phyloP scores from a whole-genome alignment of 53 echinoderm and acorn worm genomes.

The Temnopleurus reevesii region DNA sequence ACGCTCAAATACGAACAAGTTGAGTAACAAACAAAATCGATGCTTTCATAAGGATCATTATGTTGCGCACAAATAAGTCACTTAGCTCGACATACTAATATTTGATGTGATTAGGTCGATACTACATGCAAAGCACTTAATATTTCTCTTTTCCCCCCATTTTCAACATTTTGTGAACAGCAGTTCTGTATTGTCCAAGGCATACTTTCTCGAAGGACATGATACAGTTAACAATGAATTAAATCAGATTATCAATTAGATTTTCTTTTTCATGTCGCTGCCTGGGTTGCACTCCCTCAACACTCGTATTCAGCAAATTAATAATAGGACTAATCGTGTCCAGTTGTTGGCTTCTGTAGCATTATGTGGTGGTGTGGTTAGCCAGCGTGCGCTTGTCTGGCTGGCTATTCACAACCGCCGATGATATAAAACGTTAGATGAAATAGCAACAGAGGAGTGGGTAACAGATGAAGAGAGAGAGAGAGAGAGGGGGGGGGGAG shows the following conservation, averaged over 20 bases:
- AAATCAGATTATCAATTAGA: slow-evolving; percentile 37
- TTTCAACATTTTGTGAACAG: neutral
- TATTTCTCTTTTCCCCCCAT: neutral
- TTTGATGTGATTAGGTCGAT: neutral
- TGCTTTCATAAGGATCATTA: neutral
- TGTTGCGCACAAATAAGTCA: neutral
- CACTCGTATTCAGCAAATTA: slow-evolving; percentile 16
- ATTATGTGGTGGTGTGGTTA: neutral
- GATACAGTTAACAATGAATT: slow-evolving; percentile 43
- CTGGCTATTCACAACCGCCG: neutral
- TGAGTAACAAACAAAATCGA: neutral
- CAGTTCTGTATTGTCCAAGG: neutral
- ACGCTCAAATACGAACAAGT: neutral
- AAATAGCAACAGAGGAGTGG: neutral
- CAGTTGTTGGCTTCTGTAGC: slow-evolving; percentile 5
- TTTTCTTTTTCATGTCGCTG: neutral
- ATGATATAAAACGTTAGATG: too few relatives aligned
- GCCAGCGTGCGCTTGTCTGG: neutral
- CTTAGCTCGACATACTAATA: neutral
- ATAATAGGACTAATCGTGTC: slow-evolving; percentile 37
- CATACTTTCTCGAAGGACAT: slow-evolving; percentile 15
- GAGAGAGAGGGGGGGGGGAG: neutral
- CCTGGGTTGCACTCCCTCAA: neutral
- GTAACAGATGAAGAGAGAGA: neutral
- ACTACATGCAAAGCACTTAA: slow-evolving; percentile 11